Conservation (phyloP, 2,113 vertebrate genomes). For the Dolichallabes microphthalmus region DNA sequence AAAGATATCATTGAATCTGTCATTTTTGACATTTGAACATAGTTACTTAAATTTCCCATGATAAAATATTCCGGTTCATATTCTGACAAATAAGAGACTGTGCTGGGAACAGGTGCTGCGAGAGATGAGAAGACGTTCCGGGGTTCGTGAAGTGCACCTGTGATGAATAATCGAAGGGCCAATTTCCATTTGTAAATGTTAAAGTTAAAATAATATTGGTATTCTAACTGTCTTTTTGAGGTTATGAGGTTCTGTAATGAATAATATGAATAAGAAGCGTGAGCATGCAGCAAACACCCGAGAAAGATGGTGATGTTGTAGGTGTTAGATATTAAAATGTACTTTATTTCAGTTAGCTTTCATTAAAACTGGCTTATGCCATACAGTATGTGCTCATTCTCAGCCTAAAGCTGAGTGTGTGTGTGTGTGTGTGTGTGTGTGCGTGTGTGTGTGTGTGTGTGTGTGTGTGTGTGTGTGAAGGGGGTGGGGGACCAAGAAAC, state of each 20-base stretch:
- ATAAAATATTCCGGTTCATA: slow-evolving; percentile 34
- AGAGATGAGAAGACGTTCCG: background rate
- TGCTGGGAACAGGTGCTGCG: background rate
- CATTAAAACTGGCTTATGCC: slow-evolving; percentile 47
- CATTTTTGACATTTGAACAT: slow-evolving; percentile 26
- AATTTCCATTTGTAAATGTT: slow-evolving; percentile 29
- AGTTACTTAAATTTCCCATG: slow-evolving; percentile 18
- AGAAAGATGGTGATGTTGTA: slow-evolving; percentile 42
- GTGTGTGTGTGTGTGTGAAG: slow-evolving; percentile 41
- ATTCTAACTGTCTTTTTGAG: background rate
- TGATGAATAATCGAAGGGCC: slow-evolving; percentile 7
- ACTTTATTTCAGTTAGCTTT: slow-evolving; percentile 45
- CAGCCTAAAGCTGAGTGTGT: slow-evolving; percentile 3
- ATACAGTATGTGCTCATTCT: background rate
- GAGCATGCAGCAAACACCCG: slow-evolving; percentile 43
- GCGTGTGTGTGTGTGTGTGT: slow-evolving; percentile 37
- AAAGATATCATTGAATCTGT: slow-evolving; percentile 19
- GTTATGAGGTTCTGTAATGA: background rate
- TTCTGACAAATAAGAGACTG: slow-evolving; percentile 13
- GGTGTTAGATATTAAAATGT: slow-evolving; percentile 41
- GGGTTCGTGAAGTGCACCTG: background rate
- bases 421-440: slow-evolving; percentile 40
- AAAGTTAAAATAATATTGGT: slow-evolving; percentile 21
- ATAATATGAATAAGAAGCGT: background rate
- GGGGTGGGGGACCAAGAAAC: slow-evolving; percentile 31